phyloP scores from a whole-genome alignment of 2,113 vertebrate genomes.

The Dasyornis broadbenti region DNA sequence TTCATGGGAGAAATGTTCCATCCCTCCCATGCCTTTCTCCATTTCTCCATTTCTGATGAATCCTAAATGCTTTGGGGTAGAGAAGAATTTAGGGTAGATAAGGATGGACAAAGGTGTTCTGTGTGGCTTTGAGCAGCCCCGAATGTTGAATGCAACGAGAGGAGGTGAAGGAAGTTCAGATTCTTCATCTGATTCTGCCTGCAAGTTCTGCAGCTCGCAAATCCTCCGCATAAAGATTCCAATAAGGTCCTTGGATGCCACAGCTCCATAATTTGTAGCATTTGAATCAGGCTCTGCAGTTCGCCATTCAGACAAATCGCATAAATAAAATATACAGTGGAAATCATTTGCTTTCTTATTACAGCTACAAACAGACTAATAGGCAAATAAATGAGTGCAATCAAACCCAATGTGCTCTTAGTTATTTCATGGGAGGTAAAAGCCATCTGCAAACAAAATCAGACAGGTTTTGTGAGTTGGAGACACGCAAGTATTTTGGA shows the following conservation, averaged over 20 bases:
- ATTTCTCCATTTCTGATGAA: neutral
- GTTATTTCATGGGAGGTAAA: neutral
- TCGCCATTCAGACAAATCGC: neutral
- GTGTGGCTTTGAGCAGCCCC: accelerated
- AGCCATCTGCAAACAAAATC: conserved; percentile 4
- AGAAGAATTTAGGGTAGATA: neutral
- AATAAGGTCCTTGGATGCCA: neutral
- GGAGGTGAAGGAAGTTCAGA: neutral
- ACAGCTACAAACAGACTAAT: conserved; percentile 41
- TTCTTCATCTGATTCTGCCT: neutral
- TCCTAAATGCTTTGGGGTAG: neutral
- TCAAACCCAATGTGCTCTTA: conserved; percentile 16
- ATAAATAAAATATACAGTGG: conserved; percentile 51
- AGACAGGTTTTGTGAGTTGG: neutral
- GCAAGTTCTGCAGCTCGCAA: neutral
- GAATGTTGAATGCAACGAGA: neutral
- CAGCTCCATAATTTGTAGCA: neutral
- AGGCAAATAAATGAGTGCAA: conserved; percentile 40
- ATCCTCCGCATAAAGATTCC: neutral
- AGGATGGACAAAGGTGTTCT: neutral
- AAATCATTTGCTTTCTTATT: conserved; percentile 40
- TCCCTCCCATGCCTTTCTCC: neutral
- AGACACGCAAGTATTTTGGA: neutral
- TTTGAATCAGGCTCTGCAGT: neutral
- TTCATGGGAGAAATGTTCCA: neutral